These are phyloP conservation scores for Anabacerthia variegaticeps DNA, from an alignment of 2,797 vertebrate species.

Conservation along the genomic window DNA sequence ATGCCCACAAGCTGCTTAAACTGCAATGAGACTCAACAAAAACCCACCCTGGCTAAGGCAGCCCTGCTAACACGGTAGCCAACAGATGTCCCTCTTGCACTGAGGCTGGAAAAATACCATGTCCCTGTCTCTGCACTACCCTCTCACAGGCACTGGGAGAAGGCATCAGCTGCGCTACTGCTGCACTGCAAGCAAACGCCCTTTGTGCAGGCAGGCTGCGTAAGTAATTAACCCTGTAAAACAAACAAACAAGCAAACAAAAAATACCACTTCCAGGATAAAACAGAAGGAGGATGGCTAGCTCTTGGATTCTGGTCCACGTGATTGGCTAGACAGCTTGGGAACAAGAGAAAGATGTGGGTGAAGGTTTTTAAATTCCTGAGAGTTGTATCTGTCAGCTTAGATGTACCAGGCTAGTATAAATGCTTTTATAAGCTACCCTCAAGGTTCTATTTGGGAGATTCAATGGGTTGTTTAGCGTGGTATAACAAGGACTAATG, in stretches of 20 bases:
- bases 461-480: not conserved
- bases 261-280: not conserved
- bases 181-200: not conserved
- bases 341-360: not conserved
- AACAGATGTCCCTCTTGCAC: constrained; percentile 54
- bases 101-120: not conserved
- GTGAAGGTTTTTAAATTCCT: not conserved
- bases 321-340: not conserved
- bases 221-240: not conserved
- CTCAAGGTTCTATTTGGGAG: not conserved
- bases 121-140: not conserved
- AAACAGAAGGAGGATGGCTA: not conserved
- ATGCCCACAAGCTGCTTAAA: not conserved
- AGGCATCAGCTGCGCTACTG: not conserved
- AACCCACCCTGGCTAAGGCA: not conserved
- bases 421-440: not conserved
- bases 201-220: not conserved
- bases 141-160: not conserved
- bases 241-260: not conserved
- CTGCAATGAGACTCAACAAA: not conserved
- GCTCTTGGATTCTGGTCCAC: not conserved
- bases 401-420: not conserved
- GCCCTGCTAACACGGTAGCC: not conserved
- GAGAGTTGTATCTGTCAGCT: not conserved
- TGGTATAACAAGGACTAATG: not conserved